These are phyloP conservation scores for Athalia circularis DNA, from an alignment of 2,888 invertebrate genomes.

Conservation along the genomic window DNA sequence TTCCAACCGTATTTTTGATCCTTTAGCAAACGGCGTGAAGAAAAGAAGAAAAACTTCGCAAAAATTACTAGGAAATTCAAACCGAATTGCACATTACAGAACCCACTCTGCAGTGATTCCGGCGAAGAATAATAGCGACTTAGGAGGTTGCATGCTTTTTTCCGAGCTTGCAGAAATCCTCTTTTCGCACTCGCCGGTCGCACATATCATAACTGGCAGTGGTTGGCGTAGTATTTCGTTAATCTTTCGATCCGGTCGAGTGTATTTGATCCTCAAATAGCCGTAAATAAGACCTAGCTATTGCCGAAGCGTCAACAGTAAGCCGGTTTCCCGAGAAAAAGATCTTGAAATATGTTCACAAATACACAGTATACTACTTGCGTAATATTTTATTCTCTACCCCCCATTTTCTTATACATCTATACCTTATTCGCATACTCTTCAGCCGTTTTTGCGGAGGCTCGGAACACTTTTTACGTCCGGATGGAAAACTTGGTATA, in stretches of 20 bases:
- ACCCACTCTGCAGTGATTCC: background rate
- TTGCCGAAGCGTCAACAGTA: background rate
- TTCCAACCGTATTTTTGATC: background rate
- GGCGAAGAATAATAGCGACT: background rate
- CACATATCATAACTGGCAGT: background rate
- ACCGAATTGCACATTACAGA: background rate
- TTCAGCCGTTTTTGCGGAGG: too few relatives aligned
- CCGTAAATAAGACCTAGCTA: constrained; percentile 23
- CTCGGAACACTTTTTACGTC: too few relatives aligned
- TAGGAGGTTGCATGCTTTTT: constrained; percentile 13
- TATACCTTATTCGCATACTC: background rate
- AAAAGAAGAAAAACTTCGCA: background rate
- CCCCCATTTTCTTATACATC: background rate
- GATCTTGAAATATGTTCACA: constrained; percentile 19
- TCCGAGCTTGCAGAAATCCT: background rate
- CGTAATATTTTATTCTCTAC: background rate
- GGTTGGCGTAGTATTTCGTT: background rate
- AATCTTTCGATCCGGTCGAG: constrained; percentile 30
- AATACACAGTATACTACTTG: background rate
- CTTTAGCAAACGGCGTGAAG: too few relatives aligned
- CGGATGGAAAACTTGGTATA: too few relatives aligned
- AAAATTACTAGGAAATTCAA: background rate
- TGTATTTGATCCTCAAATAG: constrained; percentile 29
- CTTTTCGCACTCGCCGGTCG: background rate
- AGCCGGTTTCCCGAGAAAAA: background rate